Evolutionary conservation across 1,140 invertebrate genomes (phyloP).

Genomic region (Orchesella cincta): DNA sequence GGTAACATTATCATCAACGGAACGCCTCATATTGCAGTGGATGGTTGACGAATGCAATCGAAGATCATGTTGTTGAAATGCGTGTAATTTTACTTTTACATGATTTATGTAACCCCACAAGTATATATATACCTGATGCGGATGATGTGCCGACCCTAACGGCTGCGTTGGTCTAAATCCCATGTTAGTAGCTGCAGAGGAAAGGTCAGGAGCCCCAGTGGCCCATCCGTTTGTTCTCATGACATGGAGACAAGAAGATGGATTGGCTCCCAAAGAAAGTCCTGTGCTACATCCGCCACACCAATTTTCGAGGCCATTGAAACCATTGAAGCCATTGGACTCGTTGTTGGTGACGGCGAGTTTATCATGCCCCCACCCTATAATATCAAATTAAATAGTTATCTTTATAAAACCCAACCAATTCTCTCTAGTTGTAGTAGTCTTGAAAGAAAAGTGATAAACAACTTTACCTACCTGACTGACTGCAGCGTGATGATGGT

Average conservation of each 20-base stretch:
- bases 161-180: slow-evolving; percentile 46
- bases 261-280: slow-evolving; percentile 35
- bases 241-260: slow-evolving; percentile 46
- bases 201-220: not conserved
- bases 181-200: slow-evolving; percentile 34
- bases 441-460: slow-evolving; percentile 60
- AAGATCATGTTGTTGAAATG: not conserved
- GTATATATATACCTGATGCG: slow-evolving; percentile 32
- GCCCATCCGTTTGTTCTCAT: slow-evolving; percentile 48
- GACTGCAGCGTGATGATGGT: slow-evolving; percentile 57
- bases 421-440: not conserved
- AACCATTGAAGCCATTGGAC: slow-evolving; percentile 50
- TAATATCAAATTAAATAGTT: not conserved
- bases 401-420: slow-evolving; percentile 29
- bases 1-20: not conserved
- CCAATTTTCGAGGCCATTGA: slow-evolving; percentile 50
- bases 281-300: slow-evolving; percentile 19
- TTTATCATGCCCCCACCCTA: slow-evolving; percentile 41
- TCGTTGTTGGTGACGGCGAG: slow-evolving; percentile 38
- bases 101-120: not conserved
- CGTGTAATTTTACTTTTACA: not conserved
- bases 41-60: not conserved
- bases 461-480: slow-evolving; percentile 56
- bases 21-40: not conserved
- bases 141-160: slow-evolving; percentile 37